Evolutionary conservation across 2,797 vertebrate species (phyloP).

Genomic region (Enoplosus armatus): DNA sequence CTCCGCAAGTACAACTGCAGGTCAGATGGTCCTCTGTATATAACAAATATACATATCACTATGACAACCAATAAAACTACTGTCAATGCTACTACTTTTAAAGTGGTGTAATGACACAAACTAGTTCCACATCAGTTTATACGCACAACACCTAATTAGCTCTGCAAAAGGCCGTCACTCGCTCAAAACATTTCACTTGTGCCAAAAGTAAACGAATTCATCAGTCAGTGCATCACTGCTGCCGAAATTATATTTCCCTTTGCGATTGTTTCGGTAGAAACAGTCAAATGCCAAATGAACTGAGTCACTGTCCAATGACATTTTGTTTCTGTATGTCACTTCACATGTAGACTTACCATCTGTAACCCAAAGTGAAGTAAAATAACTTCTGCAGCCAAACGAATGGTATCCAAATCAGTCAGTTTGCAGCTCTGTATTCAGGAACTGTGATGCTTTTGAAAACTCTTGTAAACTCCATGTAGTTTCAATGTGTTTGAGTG

Average conservation of each 20-base stretch:
- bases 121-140: background rate
- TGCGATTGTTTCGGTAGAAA: background rate
- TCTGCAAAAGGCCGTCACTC: background rate
- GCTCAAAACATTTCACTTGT: background rate
- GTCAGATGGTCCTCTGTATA: constrained; percentile 70
- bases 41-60: background rate
- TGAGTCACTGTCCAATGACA: background rate
- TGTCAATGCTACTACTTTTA: background rate
- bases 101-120: background rate
- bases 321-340: constrained; percentile 45
- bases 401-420: background rate
- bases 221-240: background rate
- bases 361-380: background rate
- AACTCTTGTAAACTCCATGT: background rate
- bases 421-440: background rate
- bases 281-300: constrained; percentile 14
- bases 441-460: background rate
- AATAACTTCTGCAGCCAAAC: too few species aligned
- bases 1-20: constrained; percentile 94
- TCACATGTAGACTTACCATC: constrained; percentile 14
- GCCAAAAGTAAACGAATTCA: background rate
- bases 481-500: background rate
- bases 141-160: background rate
- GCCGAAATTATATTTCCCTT: background rate
- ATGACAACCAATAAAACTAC: background rate